Evolutionary conservation across 2,113 vertebrate species (phyloP).

Genomic region (Bos indicus): DNA sequence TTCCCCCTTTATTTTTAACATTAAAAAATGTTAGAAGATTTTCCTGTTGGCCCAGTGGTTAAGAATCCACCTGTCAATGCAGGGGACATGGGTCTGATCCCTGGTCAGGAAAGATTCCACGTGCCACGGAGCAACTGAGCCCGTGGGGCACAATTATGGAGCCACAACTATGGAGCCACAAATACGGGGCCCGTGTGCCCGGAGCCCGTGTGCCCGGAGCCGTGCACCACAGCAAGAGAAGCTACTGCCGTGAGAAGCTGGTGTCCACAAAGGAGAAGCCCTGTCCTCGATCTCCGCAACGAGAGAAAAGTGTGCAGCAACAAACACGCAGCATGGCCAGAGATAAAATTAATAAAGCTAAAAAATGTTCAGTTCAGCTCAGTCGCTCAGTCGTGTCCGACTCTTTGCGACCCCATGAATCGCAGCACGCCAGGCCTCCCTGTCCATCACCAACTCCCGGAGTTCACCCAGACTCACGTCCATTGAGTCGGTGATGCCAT

Average conservation of each 20-base stretch:
- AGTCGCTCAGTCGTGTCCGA: no score
- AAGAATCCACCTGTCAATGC: background rate
- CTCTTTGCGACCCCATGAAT: no score
- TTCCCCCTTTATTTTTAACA: background rate
- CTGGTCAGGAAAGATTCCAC: background rate
- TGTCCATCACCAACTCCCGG: no score
- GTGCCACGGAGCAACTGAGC: rapidly evolving
- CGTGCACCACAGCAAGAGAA: background rate
- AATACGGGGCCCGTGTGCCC: no score
- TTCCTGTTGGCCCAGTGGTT: background rate
- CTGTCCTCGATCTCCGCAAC: rapidly evolving
- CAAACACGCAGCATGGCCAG: rapidly evolving
- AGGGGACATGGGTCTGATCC: background rate
- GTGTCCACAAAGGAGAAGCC: background rate
- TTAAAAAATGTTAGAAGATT: background rate
- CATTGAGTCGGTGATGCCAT: no score
- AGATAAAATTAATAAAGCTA: background rate
- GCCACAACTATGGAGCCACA: no score
- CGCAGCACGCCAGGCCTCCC: no score
- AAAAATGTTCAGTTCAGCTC: background rate
- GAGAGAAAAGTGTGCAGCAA: rapidly evolving
- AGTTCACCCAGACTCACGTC: no score
- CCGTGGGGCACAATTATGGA: background rate
- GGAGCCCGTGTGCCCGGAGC: rapidly evolving
- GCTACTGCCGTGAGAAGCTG: background rate